Percentiles rank a stretch among this genome's conserved stretches.
phyloP scores from a whole-genome alignment of 2,797 vertebrate species.

The Rhabdophis nuchalis region DNA sequence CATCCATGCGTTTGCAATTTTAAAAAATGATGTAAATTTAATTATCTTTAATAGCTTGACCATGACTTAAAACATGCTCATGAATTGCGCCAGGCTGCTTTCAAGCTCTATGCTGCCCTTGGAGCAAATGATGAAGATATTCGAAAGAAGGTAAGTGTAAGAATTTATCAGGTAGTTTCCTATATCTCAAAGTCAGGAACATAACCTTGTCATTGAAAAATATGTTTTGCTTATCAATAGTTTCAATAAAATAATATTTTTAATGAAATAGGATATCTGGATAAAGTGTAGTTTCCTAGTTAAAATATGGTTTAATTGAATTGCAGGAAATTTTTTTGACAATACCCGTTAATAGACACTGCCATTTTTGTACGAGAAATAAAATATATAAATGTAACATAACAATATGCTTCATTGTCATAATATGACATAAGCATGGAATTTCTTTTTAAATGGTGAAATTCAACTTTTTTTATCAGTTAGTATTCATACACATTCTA shows the following conservation, averaged over 20 bases:
- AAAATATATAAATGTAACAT: not conserved
- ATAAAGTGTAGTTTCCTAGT: not conserved
- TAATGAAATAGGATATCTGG: not conserved
- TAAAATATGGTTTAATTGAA: not conserved
- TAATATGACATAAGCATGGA: not conserved
- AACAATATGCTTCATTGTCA: not conserved
- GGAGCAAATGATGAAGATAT: slow-evolving; percentile 99
- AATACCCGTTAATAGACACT: not conserved
- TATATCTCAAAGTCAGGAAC: slow-evolving; percentile 13
- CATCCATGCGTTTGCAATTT: not conserved
- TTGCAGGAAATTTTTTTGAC: not conserved
- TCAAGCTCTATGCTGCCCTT: slow-evolving; percentile 97
- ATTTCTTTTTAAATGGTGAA: not conserved
- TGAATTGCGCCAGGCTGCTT: slow-evolving; percentile 95
- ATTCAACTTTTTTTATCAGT: not conserved
- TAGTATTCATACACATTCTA: not conserved
- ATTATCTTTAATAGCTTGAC: slow-evolving; percentile 79
- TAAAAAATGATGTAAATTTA: not conserved
- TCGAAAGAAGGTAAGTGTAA: slow-evolving; percentile 88
- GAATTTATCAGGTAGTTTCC: slow-evolving; percentile 37
- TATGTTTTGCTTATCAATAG: not conserved
- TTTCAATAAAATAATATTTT: not conserved
- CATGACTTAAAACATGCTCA: slow-evolving; percentile 98
- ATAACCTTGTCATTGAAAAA: not conserved
- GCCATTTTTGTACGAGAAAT: not conserved